These are phyloP conservation scores for Antechinus stuartii DNA, from an alignment of 2,113 vertebrate genomes.

Conservation along the genomic window DNA sequence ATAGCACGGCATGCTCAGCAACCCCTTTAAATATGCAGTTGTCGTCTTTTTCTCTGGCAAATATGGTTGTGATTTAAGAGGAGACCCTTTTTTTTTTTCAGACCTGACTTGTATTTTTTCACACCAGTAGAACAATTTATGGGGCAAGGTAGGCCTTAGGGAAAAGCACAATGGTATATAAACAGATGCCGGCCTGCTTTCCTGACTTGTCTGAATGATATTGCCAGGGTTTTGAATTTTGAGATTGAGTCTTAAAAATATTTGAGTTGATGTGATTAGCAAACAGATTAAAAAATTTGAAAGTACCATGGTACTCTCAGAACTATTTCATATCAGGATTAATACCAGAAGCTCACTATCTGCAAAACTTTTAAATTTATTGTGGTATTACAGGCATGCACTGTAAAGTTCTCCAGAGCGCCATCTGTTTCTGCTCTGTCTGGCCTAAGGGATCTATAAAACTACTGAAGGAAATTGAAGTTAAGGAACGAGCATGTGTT, in stretches of 20 bases:
- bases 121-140: constrained; percentile 73
- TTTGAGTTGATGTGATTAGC: constrained; percentile 52
- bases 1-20: constrained; percentile 1
- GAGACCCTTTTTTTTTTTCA: constrained; percentile 22
- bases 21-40: constrained; percentile 41
- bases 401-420: constrained; percentile 65
- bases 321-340: constrained; percentile 63
- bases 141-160: constrained; percentile 65
- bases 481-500: constrained; percentile 80
- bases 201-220: constrained; percentile 33
- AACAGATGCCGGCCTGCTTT: constrained; percentile 69
- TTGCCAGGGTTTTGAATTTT: constrained; percentile 46
- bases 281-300: constrained; percentile 61
- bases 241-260: constrained; percentile 47
- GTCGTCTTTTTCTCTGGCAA: constrained; percentile 63
- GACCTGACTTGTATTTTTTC: constrained; percentile 72
- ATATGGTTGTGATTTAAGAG: constrained; percentile 68
- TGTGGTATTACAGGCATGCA: constrained; percentile 50
- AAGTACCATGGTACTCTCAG: constrained; percentile 54
- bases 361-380: constrained; percentile 62
- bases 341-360: constrained; percentile 72
- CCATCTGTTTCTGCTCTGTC: constrained; percentile 83
- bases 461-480: constrained; percentile 83
- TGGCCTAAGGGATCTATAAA: constrained; percentile 81
- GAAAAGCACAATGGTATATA: constrained; percentile 64